Percentiles rank a stretch among this genome's conserved stretches.
Conservation (phyloP, 2,113 vertebrate genomes). For the Nyctereutes procyonoides region DNA sequence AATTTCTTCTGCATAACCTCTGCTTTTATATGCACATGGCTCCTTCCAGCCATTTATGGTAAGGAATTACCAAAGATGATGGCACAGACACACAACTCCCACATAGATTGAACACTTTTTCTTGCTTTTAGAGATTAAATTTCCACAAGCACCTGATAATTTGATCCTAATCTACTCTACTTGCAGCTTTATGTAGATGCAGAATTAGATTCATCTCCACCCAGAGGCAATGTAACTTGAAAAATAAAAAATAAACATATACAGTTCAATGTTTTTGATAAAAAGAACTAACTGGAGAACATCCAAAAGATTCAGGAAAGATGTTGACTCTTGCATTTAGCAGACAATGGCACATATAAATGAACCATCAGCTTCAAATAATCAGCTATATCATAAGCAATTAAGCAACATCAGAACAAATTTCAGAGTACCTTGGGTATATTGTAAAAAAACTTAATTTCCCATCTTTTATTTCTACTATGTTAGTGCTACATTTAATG, state of each 20-base stretch:
- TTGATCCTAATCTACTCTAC: background rate
- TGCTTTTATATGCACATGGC: background rate
- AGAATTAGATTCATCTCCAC: background rate
- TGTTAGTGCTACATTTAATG: background rate
- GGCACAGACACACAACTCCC: background rate
- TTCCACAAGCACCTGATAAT: background rate
- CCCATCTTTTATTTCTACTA: background rate
- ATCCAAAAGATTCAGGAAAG: background rate
- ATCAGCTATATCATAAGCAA: background rate
- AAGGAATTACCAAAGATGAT: background rate
- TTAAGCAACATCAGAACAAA: accelerated
- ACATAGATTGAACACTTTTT: background rate
- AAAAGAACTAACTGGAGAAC: background rate
- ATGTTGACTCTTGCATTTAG: background rate
- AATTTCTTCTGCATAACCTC: background rate
- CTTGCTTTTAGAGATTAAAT: conserved; percentile 38
- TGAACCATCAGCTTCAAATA: background rate
- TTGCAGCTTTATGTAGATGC: background rate
- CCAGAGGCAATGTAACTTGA: background rate
- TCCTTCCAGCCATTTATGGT: background rate
- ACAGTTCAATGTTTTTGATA: background rate
- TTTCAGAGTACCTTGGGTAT: background rate
- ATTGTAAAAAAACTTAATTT: background rate
- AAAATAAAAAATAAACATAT: background rate
- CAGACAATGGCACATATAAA: background rate